These are phyloP conservation scores for Crematogaster levior DNA, from an alignment of 2,888 invertebrate genomes.

Conservation along the genomic window DNA sequence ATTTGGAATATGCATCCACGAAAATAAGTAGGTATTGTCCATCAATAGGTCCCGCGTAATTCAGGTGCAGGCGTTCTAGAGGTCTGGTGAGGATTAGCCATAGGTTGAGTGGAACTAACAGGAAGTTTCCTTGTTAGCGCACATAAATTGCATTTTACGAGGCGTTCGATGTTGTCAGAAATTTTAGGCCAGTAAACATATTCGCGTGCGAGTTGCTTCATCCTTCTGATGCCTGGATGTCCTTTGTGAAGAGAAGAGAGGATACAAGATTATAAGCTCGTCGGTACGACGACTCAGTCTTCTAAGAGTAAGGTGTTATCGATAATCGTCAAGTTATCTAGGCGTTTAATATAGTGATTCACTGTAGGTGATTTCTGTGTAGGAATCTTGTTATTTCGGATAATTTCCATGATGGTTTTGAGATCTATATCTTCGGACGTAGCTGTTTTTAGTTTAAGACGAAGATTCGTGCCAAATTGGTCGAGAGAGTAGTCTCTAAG, in stretches of 20 bases:
- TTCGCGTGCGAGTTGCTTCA: background rate
- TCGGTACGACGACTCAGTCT: background rate
- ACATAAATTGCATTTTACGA: background rate
- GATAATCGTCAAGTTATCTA: background rate
- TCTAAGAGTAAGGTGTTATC: background rate
- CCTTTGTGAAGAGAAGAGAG: background rate
- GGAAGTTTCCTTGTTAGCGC: background rate
- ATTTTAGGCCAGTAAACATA: background rate
- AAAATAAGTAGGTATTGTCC: background rate
- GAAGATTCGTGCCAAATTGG: background rate
- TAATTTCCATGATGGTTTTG: background rate
- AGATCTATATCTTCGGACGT: background rate
- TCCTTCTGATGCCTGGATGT: background rate
- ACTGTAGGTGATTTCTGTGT: background rate
- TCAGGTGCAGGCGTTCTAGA: background rate
- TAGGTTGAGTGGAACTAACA: background rate
- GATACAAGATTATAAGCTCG: background rate
- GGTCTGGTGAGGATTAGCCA: background rate
- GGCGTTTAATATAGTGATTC: background rate
- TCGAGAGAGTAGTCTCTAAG: background rate
- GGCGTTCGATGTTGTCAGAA: background rate
- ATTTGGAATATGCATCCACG: background rate
- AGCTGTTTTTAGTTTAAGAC: background rate
- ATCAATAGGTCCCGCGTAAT: background rate
- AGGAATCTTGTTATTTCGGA: background rate